Conservation (phyloP, 2,888 invertebrate species). For the Coecobrya sp. region DNA sequence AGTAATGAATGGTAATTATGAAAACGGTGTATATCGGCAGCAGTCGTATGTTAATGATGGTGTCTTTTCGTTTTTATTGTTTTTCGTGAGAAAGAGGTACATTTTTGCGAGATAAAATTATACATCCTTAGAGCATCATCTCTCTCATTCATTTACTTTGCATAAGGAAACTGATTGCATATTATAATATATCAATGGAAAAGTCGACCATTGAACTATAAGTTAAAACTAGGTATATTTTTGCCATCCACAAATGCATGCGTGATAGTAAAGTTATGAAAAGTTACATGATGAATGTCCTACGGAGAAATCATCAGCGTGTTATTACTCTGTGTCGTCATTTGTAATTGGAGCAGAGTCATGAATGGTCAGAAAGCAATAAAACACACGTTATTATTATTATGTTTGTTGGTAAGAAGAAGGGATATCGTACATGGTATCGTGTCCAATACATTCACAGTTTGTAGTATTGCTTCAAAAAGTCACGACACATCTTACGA, state of each 20-base stretch:
- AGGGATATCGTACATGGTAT: neutral
- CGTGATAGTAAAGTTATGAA: neutral
- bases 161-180: constrained; percentile 18
- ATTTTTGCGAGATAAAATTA: constrained; percentile 4
- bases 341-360: constrained; percentile 29
- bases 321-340: neutral
- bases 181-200: constrained; percentile 33
- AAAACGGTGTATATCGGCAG: neutral
- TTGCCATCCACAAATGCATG: neutral
- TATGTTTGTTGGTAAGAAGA: neutral
- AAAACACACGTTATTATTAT: neutral
- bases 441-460: neutral
- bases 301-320: constrained; percentile 4
- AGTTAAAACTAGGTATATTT: neutral
- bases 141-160: constrained; percentile 2
- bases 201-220: constrained; percentile 69
- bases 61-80: constrained; percentile 20
- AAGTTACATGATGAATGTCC: neutral
- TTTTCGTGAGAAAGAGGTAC: constrained; percentile 71
- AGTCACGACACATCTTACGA: neutral
- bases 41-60: neutral
- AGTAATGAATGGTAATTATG: neutral
- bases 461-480: neutral
- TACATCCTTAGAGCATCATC: constrained; percentile 1
- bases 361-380: constrained; percentile 1